Evolutionary conservation across 2,113 vertebrate species (phyloP).

Genomic region (Ptychochromis oligacanthus): DNA sequence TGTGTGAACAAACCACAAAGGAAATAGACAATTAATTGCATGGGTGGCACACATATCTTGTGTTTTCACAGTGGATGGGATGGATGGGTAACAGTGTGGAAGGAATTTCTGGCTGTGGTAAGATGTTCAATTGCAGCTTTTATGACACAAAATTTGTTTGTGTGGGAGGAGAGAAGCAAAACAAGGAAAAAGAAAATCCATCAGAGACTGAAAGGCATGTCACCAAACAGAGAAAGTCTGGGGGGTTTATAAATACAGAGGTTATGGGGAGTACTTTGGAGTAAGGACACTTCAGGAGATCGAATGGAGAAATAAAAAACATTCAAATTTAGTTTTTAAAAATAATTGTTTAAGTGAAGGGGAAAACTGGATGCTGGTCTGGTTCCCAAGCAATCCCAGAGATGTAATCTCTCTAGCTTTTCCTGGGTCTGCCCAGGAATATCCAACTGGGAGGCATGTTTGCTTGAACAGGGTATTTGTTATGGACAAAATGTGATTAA

Average conservation of each 20-base stretch:
- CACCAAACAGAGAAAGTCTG: slow-evolving; percentile 45
- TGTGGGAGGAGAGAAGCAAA: slow-evolving; percentile 6
- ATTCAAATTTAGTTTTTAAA: background rate
- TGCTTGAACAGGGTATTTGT: background rate
- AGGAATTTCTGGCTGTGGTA: slow-evolving; percentile 39
- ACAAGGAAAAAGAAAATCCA: slow-evolving; percentile 35
- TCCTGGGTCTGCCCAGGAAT: background rate
- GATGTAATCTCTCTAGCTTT: background rate
- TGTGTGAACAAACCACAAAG: slow-evolving; percentile 46
- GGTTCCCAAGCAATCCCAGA: background rate
- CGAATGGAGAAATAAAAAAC: background rate
- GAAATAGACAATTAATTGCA: slow-evolving; percentile 56
- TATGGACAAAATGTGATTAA: background rate
- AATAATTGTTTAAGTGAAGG: background rate
- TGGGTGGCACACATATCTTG: slow-evolving; percentile 25
- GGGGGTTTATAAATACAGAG: slow-evolving; percentile 35
- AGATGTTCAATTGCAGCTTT: slow-evolving; percentile 35
- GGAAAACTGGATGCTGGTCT: background rate
- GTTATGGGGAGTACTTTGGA: slow-evolving; percentile 30
- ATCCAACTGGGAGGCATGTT: background rate
- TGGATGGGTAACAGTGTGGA: slow-evolving; percentile 27
- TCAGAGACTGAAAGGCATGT: slow-evolving; percentile 49
- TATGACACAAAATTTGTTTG: slow-evolving; percentile 29
- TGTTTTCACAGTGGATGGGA: slow-evolving; percentile 52
- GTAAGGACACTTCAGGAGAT: slow-evolving; percentile 3